A percentile compares a stretch with the other conserved stretches of the same genome.
phyloP scores from a whole-genome alignment of 2,888 invertebrate species.

The Pseudococcus longispinus region DNA sequence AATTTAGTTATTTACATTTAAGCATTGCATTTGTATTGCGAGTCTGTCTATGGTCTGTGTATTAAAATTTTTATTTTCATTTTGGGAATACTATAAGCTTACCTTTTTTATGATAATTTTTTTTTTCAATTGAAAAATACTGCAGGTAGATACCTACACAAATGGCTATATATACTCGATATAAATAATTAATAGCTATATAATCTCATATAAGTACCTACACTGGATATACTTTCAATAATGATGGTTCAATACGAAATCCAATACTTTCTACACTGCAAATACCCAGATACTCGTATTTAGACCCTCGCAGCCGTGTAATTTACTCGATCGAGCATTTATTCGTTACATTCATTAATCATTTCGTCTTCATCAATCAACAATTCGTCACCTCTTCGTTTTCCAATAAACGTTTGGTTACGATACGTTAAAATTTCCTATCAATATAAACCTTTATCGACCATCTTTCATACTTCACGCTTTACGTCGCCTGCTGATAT shows the following conservation, averaged over 20 bases:
- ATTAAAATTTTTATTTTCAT: not conserved
- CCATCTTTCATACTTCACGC: not conserved
- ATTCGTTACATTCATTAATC: not conserved
- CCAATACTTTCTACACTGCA: not conserved
- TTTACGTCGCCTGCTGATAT: not conserved
- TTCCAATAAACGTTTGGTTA: not conserved
- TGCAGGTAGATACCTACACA: no score
- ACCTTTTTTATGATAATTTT: no score
- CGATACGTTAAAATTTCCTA: not conserved
- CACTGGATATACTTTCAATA: not conserved
- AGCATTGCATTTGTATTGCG: not conserved
- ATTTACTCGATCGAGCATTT: not conserved
- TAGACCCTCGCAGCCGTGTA: not conserved
- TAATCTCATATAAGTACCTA: not conserved
- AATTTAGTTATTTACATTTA: not conserved
- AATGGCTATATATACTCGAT: no score
- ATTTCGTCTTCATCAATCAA: conserved; percentile 16
- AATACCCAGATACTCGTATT: not conserved
- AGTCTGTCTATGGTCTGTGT: not conserved
- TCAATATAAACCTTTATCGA: conserved; percentile 4
- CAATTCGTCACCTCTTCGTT: conserved; percentile 4
- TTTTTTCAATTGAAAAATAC: no score
- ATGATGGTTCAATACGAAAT: not conserved
- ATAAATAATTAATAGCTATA: no score
- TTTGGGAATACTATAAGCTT: not conserved